Conservation (phyloP, 2,113 vertebrate species). For the Cygnus atratus region DNA sequence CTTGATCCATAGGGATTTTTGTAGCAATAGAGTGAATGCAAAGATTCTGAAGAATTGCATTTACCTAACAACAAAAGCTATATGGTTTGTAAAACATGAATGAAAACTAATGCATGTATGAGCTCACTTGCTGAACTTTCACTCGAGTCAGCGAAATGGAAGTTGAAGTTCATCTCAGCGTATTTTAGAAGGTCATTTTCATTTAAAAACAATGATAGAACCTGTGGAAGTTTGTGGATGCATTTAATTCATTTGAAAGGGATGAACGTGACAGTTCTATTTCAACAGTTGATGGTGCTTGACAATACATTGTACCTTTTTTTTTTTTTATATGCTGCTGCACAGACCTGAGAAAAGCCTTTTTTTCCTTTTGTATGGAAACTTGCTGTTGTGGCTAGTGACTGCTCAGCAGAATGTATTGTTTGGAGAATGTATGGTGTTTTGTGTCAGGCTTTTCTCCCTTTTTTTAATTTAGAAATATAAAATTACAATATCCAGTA, state of each 20-base stretch:
- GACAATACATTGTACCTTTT: slow-evolving; percentile 63
- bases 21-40: slow-evolving; percentile 19
- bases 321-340: slow-evolving; percentile 15
- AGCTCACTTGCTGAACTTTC: slow-evolving; percentile 62
- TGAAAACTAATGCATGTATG: slow-evolving; percentile 14
- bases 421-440: not conserved
- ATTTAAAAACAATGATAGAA: slow-evolving; percentile 71
- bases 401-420: slow-evolving; percentile 58
- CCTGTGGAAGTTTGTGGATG: slow-evolving; percentile 72
- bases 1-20: slow-evolving; percentile 56
- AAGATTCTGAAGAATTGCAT: slow-evolving; percentile 44
- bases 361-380: slow-evolving; percentile 55
- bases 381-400: not conserved
- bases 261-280: slow-evolving; percentile 68
- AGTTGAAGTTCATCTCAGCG: slow-evolving; percentile 62
- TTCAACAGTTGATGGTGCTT: slow-evolving; percentile 10
- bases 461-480: not conserved
- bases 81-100: slow-evolving; percentile 33
- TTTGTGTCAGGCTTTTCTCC: not conserved
- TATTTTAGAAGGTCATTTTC: slow-evolving; percentile 65
- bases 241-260: slow-evolving; percentile 23
- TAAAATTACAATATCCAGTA: not conserved
- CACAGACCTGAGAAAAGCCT: slow-evolving; percentile 41
- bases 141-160: slow-evolving; percentile 42
- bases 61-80: slow-evolving; percentile 16